A percentile compares a stretch with the other conserved stretches of the same genome.
Evolutionary conservation across 2,113 vertebrate genomes (phyloP).

Genomic region (Seriola dumerili): DNA sequence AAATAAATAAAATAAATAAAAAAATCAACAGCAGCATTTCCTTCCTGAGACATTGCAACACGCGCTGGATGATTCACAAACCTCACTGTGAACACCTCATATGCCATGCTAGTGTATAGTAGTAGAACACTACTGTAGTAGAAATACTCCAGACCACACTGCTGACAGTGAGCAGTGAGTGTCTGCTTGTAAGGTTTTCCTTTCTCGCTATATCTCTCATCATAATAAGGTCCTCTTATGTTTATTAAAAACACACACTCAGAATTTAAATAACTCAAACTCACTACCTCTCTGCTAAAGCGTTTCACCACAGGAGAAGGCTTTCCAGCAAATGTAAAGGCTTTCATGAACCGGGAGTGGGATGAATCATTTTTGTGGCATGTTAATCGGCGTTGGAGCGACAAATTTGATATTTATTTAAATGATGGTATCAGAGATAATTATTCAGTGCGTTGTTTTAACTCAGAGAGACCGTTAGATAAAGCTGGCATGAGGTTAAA

Average conservation of each 20-base stretch:
- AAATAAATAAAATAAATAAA: too few relatives aligned
- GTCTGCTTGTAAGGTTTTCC: neutral
- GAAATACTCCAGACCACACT: neutral
- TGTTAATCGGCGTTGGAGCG: constrained; percentile 11
- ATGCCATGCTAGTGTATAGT: neutral
- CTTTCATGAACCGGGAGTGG: neutral
- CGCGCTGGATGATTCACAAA: too few relatives aligned
- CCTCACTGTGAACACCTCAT: neutral
- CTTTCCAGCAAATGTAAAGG: neutral
- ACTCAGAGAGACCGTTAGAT: neutral
- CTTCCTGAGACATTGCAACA: neutral
- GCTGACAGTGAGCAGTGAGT: neutral
- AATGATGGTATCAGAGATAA: constrained; percentile 18
- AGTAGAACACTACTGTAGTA: too few relatives aligned
- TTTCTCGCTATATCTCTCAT: neutral
- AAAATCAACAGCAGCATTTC: too few relatives aligned
- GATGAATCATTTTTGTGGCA: constrained; percentile 18
- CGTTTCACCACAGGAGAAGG: neutral
- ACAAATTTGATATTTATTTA: constrained; percentile 13
- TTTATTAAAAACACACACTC: constrained; percentile 2
- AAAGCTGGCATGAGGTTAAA: neutral
- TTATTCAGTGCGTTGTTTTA: constrained; percentile 10
- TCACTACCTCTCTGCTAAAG: neutral
- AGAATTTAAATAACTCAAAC: neutral
- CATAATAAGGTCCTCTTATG: neutral